Evolutionary conservation across 2,113 vertebrate genomes (phyloP), one percentile per base, ranked within the genome.

Genomic region (Channa argus): DNA sequence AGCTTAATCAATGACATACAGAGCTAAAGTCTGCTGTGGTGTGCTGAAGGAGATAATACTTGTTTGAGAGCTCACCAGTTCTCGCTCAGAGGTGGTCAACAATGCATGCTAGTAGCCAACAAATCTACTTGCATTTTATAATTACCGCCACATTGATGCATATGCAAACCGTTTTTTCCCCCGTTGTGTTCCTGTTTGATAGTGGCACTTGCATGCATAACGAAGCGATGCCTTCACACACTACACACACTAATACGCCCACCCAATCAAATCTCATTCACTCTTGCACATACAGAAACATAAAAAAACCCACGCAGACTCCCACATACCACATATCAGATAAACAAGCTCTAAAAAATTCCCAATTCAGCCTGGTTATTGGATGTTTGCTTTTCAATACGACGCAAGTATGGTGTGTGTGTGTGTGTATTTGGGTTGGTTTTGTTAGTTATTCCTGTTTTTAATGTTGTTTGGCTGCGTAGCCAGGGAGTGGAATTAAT

Each of bases 391-490:
- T 76, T 92, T 88, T 89, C 86, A 88, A 79, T 77, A 79, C 34
- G 12, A 71, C 64, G 79, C 59, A 11, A 82, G 76, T 64, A 54
- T 39, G 44, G 60, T 60, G 63, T 56, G 69, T 84, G 68, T 24
- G 60, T 60, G 63, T 56, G 69, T 84, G 68, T 86, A 73, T 86
- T 80, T 84, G 37, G 55, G 79, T 80, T 74, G 79, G 78, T 83
- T 86, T 87, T 93, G 79, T 91, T 91, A 88, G 89, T 92, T 92
- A 92, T 92, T 93, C 81, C 80, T 78, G 81, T 89, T 84, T 90
- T 89, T 91, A 91, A 91, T 91, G 88, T 86, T 90, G 89, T 88
- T 86, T 86, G 77, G 81, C 83, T 70, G 84, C 86, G 88, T 81
- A 86, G 87, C 79, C 78, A 87, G 74, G 59, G 74, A 88, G 68